Base-by-base conservation (phyloP, 2,888 invertebrate genomes). In the Thymelicus lineola region DNA sequence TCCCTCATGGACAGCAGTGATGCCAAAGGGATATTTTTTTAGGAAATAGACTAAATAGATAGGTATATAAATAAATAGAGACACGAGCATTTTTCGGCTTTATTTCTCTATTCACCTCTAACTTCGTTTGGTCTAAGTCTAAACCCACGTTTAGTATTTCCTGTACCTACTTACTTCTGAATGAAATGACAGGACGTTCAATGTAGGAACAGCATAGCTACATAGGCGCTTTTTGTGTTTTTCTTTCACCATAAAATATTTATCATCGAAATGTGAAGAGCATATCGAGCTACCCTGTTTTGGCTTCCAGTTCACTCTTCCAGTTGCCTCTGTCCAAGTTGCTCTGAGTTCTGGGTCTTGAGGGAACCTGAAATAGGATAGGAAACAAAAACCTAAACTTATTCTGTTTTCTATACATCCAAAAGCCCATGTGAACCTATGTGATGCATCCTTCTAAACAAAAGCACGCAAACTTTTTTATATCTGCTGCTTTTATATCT, bases 171-270 rank as follows among this genome's bases (percentile, higher is more conserved):
- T 58, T 58, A 58, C 58, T 15, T 58, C 38, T 15, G 58, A 38
- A 58, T 58, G 58, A 58, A 63, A 63, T n/a, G 63, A 64, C 14
- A 64, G 42, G 14, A 64, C 63, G 17, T 64, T 64, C 9, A 64
- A 53, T 20, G 63, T 64, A 38, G 63, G 63, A 20, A 64, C 53
- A 38, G 63, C 63, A 6, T 64, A 10, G 42, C 7, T 17, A 9
- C 63, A 64, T 14, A 64, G 9, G n/a, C 63, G 53, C 36, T 38
- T 38, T 4, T 38, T 50, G 17, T 17, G 63, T 14, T 55, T 64
- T n/a, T 64, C 38, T 38, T 53, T 64, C 14, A 53, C 1, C 63
- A 64, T 64, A 42, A 64, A 64, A 9, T 64, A 50, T 64, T 64
- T 64, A 12, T 64, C 63, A 6, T 64, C 63, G n/a, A 64, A 64